Evolutionary conservation across 2,797 vertebrate genomes (phyloP).

Genomic region (Sebastes reedi): DNA sequence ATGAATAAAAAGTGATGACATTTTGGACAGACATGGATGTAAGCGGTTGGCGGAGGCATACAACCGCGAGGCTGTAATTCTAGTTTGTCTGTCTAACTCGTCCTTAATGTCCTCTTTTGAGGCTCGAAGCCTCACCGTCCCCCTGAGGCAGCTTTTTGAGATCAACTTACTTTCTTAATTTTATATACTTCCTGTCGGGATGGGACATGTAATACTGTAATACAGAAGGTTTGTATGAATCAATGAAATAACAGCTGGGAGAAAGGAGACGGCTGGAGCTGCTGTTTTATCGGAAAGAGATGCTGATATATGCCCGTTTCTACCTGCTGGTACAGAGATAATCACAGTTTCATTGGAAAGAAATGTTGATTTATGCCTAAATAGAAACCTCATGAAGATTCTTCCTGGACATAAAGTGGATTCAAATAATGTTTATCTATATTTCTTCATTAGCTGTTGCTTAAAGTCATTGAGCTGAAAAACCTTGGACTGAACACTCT

Average conservation of each 20-base stretch:
- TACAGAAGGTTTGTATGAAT: not conserved
- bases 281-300: not conserved
- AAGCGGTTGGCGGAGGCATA: too few relatives aligned
- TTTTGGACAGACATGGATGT: too few relatives aligned
- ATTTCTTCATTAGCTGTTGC: not conserved
- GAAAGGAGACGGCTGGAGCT: not conserved
- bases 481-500: not conserved
- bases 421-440: not conserved
- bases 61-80: too few relatives aligned
- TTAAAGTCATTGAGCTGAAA: not conserved
- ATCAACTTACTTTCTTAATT: constrained; percentile 35
- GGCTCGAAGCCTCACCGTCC: not conserved
- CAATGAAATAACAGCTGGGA: not conserved
- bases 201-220: not conserved
- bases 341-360: not conserved
- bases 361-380: not conserved
- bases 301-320: not conserved
- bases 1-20: too few relatives aligned
- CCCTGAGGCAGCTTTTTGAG: not conserved
- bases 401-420: not conserved
- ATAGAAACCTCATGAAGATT: not conserved
- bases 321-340: not conserved
- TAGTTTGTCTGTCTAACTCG: not conserved
- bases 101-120: not conserved
- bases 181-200: constrained; percentile 7